Evolutionary conservation across 2,888 invertebrate species (phyloP).

Genomic region (Ariolimax columbianus): DNA sequence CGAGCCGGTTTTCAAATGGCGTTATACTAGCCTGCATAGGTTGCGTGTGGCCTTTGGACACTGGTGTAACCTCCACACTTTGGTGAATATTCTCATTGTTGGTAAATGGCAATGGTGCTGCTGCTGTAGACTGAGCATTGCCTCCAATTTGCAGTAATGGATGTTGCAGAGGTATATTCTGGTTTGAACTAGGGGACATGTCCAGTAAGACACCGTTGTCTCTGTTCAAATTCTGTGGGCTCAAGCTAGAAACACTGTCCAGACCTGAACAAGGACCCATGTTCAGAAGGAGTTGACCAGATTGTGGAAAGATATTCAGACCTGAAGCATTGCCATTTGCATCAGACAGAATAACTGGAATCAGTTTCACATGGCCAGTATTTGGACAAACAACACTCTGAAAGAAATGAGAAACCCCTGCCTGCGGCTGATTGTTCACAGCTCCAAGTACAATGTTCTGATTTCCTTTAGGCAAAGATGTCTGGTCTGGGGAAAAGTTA

Average conservation of each 20-base stretch:
- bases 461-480: neutral
- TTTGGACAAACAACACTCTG: neutral
- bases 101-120: neutral
- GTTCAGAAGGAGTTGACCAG: conserved; percentile 15
- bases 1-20: neutral
- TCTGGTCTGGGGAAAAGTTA: neutral
- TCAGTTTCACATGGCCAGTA: conserved; percentile 24
- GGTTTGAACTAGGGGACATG: neutral
- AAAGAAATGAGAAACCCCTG: neutral
- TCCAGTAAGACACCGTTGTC: conserved; percentile 16
- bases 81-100: neutral
- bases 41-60: neutral
- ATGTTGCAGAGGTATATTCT: conserved; percentile 1
- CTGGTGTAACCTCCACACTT: neutral
- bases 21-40: neutral
- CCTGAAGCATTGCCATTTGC: conserved; percentile 1
- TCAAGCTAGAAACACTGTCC: neutral
- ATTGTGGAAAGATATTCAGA: neutral
- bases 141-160: neutral
- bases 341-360: conserved; percentile 17
- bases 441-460: neutral
- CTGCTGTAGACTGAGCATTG: neutral
- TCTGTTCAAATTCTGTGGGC: conserved; percentile 11
- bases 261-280: conserved; percentile 6
- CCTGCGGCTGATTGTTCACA: neutral